These are phyloP conservation scores for Aelia acuminata DNA, from an alignment of 2,888 invertebrate genomes.

Conservation along the genomic window DNA sequence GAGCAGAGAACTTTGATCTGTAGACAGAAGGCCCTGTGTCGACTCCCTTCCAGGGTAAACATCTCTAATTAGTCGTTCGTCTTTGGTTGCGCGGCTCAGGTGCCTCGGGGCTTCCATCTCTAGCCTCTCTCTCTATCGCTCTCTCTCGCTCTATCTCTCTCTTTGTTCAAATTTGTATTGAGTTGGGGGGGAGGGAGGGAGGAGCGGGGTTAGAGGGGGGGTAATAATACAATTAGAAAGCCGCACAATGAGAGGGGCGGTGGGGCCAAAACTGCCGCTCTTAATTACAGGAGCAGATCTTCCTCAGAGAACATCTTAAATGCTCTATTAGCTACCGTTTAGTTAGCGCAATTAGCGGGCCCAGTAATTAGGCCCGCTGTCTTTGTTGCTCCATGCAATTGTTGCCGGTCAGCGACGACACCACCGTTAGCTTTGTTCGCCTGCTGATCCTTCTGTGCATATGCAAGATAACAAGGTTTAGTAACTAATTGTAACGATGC, in stretches of 20 bases:
- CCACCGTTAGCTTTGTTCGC: not conserved
- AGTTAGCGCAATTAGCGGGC: conserved; percentile 20
- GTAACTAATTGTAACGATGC: too few relatives aligned
- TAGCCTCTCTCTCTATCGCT: too few relatives aligned
- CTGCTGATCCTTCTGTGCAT: not conserved
- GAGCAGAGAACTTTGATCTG: conserved; percentile 35
- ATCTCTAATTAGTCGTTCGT: conserved; percentile 40
- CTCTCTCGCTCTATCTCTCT: too few relatives aligned
- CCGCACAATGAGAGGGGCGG: conserved; percentile 48
- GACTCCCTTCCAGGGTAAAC: conserved; percentile 35
- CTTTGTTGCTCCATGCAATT: not conserved
- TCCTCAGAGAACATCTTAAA: conserved; percentile 25
- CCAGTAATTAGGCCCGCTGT: conserved; percentile 14
- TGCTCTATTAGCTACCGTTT: conserved; percentile 41
- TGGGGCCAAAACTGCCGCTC: conserved; percentile 48
- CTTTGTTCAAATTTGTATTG: conserved; percentile 45
- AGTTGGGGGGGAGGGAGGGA: not conserved
- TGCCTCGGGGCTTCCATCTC: conserved; percentile 46
- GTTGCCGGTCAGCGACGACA: not conserved
- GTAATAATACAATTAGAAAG: conserved; percentile 48
- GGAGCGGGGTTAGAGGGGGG: too few relatives aligned
- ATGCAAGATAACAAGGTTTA: not conserved
- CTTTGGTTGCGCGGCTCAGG: conserved; percentile 42
- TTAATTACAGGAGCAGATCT: conserved; percentile 50
- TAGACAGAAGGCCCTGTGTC: conserved; percentile 34